These are phyloP conservation scores for Lepus timidus DNA, from an alignment of 2,113 vertebrate species.

Conservation along the genomic window DNA sequence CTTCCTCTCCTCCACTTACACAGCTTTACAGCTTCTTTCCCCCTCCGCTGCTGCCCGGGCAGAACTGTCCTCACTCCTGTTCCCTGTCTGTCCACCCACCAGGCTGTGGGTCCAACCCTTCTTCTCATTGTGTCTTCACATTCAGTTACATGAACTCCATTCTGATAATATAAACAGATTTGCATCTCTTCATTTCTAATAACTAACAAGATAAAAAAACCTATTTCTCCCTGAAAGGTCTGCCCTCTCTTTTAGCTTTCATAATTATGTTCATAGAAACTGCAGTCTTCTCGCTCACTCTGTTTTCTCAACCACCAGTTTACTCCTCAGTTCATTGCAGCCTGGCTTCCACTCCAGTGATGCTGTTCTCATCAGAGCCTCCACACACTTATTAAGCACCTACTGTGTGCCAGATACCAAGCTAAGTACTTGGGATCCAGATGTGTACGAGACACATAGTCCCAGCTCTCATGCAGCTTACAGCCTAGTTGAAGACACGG, in stretches of 20 bases:
- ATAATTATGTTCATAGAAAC: not conserved
- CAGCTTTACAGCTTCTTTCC: no score
- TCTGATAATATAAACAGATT: not conserved
- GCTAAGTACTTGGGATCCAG: not conserved
- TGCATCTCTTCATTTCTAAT: not conserved
- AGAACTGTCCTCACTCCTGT: not conserved
- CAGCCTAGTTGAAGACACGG: not conserved
- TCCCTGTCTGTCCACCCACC: not conserved
- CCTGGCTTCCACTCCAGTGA: not conserved
- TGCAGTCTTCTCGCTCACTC: not conserved
- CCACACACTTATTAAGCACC: not conserved
- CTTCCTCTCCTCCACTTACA: not conserved
- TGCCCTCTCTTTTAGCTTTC: not conserved
- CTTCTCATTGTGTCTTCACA: not conserved
- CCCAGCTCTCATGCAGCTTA: no score
- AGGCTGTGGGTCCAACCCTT: not conserved
- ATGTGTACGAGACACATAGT: not conserved
- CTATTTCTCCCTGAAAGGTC: not conserved
- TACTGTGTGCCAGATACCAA: not conserved
- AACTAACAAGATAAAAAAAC: not conserved
- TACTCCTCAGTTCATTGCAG: not conserved
- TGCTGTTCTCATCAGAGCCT: not conserved
- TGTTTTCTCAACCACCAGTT: not conserved
- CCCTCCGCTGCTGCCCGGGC: not conserved
- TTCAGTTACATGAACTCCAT: not conserved